These are phyloP conservation scores for Lithobates pipiens DNA, from an alignment of 2,797 vertebrate genomes.

Conservation along the genomic window DNA sequence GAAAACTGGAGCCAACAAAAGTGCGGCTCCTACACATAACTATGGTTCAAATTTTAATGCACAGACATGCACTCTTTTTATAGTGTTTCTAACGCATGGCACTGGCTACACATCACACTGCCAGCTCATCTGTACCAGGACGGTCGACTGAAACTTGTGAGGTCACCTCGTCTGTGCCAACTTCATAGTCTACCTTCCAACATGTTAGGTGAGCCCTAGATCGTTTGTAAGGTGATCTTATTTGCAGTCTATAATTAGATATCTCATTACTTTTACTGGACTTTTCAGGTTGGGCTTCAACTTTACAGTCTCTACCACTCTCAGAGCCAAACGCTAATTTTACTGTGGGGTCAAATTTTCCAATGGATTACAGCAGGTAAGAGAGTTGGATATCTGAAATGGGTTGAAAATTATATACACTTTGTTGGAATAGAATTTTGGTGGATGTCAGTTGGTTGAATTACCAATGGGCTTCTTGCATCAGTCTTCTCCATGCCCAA, in stretches of 20 bases:
- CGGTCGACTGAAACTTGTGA: conserved; percentile 70
- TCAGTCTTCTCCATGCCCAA: no score
- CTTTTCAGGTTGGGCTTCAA: neutral
- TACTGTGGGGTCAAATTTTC: neutral
- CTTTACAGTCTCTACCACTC: neutral
- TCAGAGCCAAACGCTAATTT: neutral
- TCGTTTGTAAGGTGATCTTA: neutral
- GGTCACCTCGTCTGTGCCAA: conserved; percentile 70
- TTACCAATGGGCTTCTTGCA: no score
- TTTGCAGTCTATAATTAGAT: neutral
- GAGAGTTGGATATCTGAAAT: neutral
- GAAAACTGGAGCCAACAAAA: neutral
- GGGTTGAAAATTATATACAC: no score
- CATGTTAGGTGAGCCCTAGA: neutral
- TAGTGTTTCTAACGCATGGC: conserved; percentile 69
- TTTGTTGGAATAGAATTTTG: no score
- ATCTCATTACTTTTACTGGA: neutral
- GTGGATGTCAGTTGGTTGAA: no score
- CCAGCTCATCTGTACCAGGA: conserved; percentile 74
- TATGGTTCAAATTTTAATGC: neutral
- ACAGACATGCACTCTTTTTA: neutral
- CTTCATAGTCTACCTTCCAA: neutral
- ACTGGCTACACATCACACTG: conserved; percentile 74
- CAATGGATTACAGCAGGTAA: conserved; percentile 37
- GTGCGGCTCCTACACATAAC: no score